Conservation (phyloP, 23 tunicate genomes). For the Halocynthia roretzi region DNA sequence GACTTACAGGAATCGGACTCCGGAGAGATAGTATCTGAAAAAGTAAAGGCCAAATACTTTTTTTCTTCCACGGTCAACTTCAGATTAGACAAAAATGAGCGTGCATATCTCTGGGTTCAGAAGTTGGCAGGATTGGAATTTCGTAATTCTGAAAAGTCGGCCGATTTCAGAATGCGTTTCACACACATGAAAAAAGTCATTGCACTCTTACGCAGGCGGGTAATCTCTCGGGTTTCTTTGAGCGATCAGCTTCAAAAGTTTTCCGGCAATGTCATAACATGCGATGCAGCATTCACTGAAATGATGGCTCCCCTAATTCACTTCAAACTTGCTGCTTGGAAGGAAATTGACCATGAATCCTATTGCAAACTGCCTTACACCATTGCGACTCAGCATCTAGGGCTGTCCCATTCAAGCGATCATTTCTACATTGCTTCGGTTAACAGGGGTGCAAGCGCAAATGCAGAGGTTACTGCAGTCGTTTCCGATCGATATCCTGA, state of each 20-base stretch:
- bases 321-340: slow-evolving; percentile 31
- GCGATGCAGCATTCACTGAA: background rate
- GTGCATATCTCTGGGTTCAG: slow-evolving; percentile 17
- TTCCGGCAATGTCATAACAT: slow-evolving; percentile 8
- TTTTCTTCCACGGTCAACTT: too few species aligned
- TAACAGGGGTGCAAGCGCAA: slow-evolving; percentile 31
- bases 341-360: background rate
- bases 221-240: slow-evolving; percentile 20
- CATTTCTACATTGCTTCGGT: slow-evolving; percentile 20
- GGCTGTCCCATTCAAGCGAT: slow-evolving; percentile 10
- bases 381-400: slow-evolving; percentile 17
- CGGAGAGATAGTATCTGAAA: background rate
- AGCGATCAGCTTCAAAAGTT: slow-evolving; percentile 27
- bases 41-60: background rate
- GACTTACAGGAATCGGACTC: slow-evolving; percentile 4
- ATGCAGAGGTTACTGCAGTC: slow-evolving; percentile 19
- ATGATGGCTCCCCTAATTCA: slow-evolving; percentile 11
- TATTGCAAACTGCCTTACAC: slow-evolving; percentile 15
- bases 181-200: slow-evolving; percentile 39
- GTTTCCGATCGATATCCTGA: slow-evolving; percentile 26
- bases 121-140: slow-evolving; percentile 25
- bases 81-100: background rate
- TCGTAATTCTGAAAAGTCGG: background rate
- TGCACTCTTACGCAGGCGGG: slow-evolving; percentile 6
- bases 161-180: slow-evolving; percentile 11